Percentiles rank a stretch among this genome's conserved stretches.
phyloP scores from a whole-genome alignment of 64 coral and sea anemone genomes.

The Porites lutea region DNA sequence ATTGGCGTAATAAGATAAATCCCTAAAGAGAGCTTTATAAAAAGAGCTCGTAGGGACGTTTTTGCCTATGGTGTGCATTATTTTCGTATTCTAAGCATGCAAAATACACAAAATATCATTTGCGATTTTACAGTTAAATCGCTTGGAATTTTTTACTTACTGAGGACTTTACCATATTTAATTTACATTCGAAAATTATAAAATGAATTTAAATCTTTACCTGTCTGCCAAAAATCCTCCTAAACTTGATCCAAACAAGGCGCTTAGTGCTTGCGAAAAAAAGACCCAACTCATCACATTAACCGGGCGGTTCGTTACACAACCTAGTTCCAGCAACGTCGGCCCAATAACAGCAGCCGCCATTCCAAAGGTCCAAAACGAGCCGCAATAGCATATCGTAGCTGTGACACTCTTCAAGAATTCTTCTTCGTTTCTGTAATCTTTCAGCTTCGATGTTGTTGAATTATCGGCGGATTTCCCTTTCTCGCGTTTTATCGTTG shows the following conservation, averaged over 20 bases:
- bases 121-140: too few species aligned
- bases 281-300: conserved; percentile 92
- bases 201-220: conserved; percentile 44
- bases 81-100: too few species aligned
- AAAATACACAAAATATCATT: too few species aligned
- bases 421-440: conserved; percentile 95
- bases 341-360: conserved; percentile 91
- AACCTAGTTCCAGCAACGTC: conserved; percentile 93
- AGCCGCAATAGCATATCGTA: conserved; percentile 92
- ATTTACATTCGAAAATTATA: background rate
- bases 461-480: conserved; percentile 42
- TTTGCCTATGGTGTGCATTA: too few species aligned
- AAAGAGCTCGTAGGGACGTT: too few species aligned
- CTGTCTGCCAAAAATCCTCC: conserved; percentile 92
- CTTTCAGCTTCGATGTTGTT: conserved; percentile 25
- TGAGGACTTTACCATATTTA: background rate
- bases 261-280: conserved; percentile 89
- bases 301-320: conserved; percentile 72
- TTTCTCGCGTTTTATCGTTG: conserved; percentile 85
- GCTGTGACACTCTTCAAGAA: conserved; percentile 81
- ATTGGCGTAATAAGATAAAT: too few species aligned
- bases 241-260: conserved; percentile 89
- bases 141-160: background rate
- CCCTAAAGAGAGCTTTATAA: too few species aligned
- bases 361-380: conserved; percentile 97